A percentile compares a stretch with the other conserved stretches of the same genome.
Evolutionary conservation across 2,113 vertebrate genomes (phyloP).

Genomic region (Athene noctua): DNA sequence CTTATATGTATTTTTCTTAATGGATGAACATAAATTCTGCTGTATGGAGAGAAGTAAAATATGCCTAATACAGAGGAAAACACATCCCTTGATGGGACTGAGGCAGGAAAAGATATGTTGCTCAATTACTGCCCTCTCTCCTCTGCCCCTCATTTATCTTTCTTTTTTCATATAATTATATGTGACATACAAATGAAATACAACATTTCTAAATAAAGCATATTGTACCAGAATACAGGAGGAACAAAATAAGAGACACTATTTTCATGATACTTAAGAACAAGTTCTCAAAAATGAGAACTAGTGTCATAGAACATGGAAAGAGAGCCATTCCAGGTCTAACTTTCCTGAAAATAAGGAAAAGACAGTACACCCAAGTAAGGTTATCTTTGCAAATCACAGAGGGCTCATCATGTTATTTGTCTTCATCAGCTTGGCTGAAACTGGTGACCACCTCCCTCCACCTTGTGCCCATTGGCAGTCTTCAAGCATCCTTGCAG

Average conservation of each 20-base stretch:
- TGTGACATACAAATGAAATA: neutral
- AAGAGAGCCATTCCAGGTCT: neutral
- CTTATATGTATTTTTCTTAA: constrained; percentile 10
- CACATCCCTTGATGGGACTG: neutral
- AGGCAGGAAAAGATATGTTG: neutral
- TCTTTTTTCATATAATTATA: neutral
- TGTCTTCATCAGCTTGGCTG: neutral
- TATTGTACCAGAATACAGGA: neutral
- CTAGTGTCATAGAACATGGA: neutral
- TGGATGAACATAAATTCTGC: neutral
- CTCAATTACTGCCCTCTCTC: neutral
- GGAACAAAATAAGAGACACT: neutral
- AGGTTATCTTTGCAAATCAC: neutral
- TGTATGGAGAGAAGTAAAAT: neutral
- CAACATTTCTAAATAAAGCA: neutral
- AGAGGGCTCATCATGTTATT: neutral
- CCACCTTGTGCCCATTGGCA: neutral
- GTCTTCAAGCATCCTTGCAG: neutral
- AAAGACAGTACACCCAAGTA: neutral
- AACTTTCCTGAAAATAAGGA: neutral
- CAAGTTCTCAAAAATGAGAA: neutral
- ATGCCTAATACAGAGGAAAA: neutral
- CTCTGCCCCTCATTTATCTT: neutral
- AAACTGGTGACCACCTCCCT: neutral
- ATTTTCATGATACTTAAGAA: neutral